Evolutionary conservation across 2,113 vertebrate genomes (phyloP), one percentile per base, ranked within the genome.

Genomic region (Haliaeetus leucogaster): DNA sequence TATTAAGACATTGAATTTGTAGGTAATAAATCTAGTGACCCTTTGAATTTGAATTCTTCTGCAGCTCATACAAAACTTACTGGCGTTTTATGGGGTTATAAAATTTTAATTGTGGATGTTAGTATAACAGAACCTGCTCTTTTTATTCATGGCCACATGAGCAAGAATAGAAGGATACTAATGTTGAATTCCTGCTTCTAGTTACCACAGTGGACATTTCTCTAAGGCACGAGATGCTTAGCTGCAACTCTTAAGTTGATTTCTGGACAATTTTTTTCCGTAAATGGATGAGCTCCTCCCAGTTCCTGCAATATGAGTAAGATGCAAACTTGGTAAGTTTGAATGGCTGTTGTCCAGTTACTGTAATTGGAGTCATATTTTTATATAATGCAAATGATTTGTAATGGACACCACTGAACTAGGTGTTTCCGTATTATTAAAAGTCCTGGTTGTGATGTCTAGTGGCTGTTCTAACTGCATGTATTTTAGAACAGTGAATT

Each of bases 401-500:
- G 62, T 95, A 94, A 89, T 59, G 65, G 78, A 78, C 94, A 86
- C 84, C 94, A 76, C 56, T 74, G 72, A 92, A 90, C 59, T 85
- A 82, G 96, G 97, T 97, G 96, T 96, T 95, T 91, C 94, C 87
- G 43, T 84, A 25, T 87, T 92, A 93, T 97, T 94, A 97, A 93
- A 93, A 95, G 76, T 84, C 89, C 38, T 53, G 81, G 82, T 93
- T 34, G 59, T 92, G 74, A 85, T 93, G 95, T 90, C 76, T 68
- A 96, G 73, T 89, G 19, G 30, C 83, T 97, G 89, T 97, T 95
- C 86, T 90, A 82, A 96, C 92, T 92, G 78, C 71, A 93, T 96
- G 94, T 89, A 72, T 96, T 95, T 95, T 96, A 93, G 79, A 77
- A 76, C 72, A 92, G 90, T 94, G 81, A 59, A 68, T 93, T 94